A percentile compares a stretch with the other conserved stretches of the same genome.
These are phyloP conservation scores for Rotaria sp. DNA, from an alignment of 2,888 invertebrate species.

Conservation along the genomic window DNA sequence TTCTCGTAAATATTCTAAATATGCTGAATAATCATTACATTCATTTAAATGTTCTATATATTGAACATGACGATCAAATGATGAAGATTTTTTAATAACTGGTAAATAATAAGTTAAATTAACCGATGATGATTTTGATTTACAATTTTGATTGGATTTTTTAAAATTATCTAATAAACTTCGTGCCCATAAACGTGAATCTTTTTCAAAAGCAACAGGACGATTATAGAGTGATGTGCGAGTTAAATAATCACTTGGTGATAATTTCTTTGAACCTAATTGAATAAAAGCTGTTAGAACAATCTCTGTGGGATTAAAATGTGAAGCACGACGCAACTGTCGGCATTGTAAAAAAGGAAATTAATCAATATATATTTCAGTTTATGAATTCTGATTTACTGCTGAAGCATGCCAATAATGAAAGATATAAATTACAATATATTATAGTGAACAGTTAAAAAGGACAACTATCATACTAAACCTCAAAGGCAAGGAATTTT, in stretches of 20 bases:
- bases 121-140: neutral
- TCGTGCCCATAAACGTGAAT: slow-evolving; percentile 20
- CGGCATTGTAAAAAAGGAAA: no score
- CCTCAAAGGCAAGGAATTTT: no score
- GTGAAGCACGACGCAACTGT: no score
- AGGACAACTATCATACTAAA: no score
- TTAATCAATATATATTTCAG: no score
- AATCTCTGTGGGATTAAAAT: no score
- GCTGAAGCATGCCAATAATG: no score
- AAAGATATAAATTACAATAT: no score
- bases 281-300: neutral
- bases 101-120: neutral
- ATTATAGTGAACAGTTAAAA: no score
- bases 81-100: neutral
- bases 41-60: slow-evolving; percentile 25
- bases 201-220: slow-evolving; percentile 28
- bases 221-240: neutral
- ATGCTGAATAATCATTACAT: neutral
- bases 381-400: no score
- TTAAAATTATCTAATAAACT: slow-evolving; percentile 15
- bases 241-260: slow-evolving; percentile 17
- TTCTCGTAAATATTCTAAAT: slow-evolving; percentile 1
- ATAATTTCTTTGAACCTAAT: slow-evolving; percentile 22
- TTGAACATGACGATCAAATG: slow-evolving; percentile 4
- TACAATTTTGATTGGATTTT: neutral